Evolutionary conservation across 1,140 invertebrate genomes (phyloP).

Genomic region (Leptinotarsa lineolata): DNA sequence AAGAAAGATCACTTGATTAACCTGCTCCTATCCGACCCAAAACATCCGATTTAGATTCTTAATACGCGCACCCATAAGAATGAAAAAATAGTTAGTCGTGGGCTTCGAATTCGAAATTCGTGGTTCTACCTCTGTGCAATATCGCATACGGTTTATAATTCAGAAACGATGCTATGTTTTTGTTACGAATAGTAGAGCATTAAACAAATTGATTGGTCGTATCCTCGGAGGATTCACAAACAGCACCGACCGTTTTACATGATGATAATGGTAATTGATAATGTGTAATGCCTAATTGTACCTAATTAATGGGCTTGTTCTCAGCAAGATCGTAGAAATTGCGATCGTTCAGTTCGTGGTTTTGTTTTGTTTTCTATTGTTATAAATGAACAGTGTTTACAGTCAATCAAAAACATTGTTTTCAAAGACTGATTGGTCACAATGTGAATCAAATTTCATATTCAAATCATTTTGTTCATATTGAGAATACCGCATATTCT

Average conservation of each 20-base stretch:
- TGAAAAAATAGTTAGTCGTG: not conserved
- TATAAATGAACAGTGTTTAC: no score
- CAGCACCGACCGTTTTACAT: conserved; percentile 28
- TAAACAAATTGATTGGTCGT: conserved; percentile 25
- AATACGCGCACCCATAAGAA: not conserved
- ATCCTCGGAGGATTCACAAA: conserved; percentile 26
- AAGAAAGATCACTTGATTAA: conserved; percentile 30
- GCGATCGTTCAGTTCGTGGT: no score
- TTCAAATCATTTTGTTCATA: no score
- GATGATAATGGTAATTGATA: conserved; percentile 32
- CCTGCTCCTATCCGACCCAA: conserved; percentile 8
- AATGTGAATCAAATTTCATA: no score
- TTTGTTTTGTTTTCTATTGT: no score
- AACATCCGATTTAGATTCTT: not conserved
- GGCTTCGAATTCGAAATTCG: not conserved
- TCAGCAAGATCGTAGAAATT: no score
- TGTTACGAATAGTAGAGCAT: conserved; percentile 25
- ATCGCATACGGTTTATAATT: conserved; percentile 9
- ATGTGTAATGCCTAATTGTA: conserved; percentile 27
- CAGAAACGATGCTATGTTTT: conserved; percentile 9
- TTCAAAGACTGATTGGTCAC: no score
- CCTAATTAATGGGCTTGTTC: conserved; percentile 24
- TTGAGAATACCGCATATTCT: no score
- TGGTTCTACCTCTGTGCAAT: conserved; percentile 11
- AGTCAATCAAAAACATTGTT: no score